Percentiles rank a stretch among this genome's conserved stretches.
Conservation (phyloP, 2,888 invertebrate genomes). For the Caenorhabditis afra region DNA sequence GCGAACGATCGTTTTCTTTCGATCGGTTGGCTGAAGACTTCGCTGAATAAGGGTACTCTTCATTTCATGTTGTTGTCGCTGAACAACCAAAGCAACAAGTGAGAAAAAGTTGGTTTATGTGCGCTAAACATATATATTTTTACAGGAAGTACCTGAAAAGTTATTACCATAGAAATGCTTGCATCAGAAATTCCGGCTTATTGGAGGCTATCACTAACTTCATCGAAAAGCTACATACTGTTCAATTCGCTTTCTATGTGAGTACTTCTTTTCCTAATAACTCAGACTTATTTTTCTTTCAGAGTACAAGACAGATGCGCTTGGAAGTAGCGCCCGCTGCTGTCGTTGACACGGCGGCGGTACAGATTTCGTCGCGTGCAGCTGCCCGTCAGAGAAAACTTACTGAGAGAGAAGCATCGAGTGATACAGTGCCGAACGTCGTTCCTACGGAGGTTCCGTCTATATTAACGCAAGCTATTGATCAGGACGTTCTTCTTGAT, state of each 20-base stretch:
- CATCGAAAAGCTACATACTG: slow-evolving; percentile 57
- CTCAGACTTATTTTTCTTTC: slow-evolving; percentile 3
- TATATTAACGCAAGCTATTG: slow-evolving; percentile 25
- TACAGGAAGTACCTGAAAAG: slow-evolving; percentile 37
- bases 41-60: slow-evolving; percentile 73
- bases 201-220: slow-evolving; percentile 61
- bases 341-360: slow-evolving; percentile 33
- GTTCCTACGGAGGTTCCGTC: slow-evolving; percentile 52
- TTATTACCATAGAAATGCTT: slow-evolving; percentile 71
- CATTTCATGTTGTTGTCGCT: slow-evolving; percentile 74
- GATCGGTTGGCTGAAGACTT: slow-evolving; percentile 75
- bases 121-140: too few species aligned
- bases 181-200: slow-evolving; percentile 64
- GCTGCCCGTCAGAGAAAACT: slow-evolving; percentile 53
- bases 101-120: not conserved
- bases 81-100: slow-evolving; percentile 53
- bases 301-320: slow-evolving; percentile 55
- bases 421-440: slow-evolving; percentile 44
- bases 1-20: slow-evolving; percentile 70
- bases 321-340: slow-evolving; percentile 53
- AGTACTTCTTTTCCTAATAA: slow-evolving; percentile 20
- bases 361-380: slow-evolving; percentile 40
- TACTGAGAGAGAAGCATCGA: slow-evolving; percentile 49
- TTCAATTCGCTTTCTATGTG: slow-evolving; percentile 70
- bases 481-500: slow-evolving; percentile 55